Conservation (phyloP, 1,140 invertebrate genomes). For the Helicoverpa armigera region DNA sequence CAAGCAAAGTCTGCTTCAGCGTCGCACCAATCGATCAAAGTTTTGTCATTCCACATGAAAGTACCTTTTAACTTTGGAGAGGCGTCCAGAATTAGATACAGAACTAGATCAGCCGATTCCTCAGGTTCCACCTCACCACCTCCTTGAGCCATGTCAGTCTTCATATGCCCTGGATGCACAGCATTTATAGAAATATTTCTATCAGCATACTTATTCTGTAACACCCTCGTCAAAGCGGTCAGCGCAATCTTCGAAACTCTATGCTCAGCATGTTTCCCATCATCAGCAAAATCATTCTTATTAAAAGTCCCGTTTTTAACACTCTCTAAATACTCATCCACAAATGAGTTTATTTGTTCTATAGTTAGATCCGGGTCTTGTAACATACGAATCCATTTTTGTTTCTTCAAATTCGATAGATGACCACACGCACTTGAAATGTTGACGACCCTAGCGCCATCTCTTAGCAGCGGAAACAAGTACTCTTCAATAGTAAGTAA, state of each 20-base stretch:
- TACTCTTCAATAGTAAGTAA: slow-evolving; percentile 88
- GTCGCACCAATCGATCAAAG: slow-evolving; percentile 77
- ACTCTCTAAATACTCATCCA: slow-evolving; percentile 89
- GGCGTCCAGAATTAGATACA: slow-evolving; percentile 75
- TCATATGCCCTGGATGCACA: slow-evolving; percentile 73
- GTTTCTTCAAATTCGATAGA: slow-evolving; percentile 87
- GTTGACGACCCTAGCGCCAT: slow-evolving; percentile 91
- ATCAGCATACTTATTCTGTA: slow-evolving; percentile 75
- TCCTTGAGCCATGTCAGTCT: slow-evolving; percentile 74
- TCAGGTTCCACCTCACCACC: slow-evolving; percentile 67
- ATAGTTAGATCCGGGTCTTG: slow-evolving; percentile 83
- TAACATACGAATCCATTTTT: slow-evolving; percentile 77
- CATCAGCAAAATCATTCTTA: slow-evolving; percentile 86
- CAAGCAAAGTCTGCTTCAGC: slow-evolving; percentile 73
- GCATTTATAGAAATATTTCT: slow-evolving; percentile 80
- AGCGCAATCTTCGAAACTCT: slow-evolving; percentile 91
- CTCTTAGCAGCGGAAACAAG: slow-evolving; percentile 90
- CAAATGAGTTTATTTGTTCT: slow-evolving; percentile 87
- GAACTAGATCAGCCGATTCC: slow-evolving; percentile 67
- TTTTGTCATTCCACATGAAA: slow-evolving; percentile 76
- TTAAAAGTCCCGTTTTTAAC: slow-evolving; percentile 80
- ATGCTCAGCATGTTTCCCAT: slow-evolving; percentile 89
- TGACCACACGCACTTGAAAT: slow-evolving; percentile 90
- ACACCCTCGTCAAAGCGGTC: slow-evolving; percentile 88
- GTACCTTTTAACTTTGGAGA: slow-evolving; percentile 75